Conservation (phyloP, 1,140 invertebrate genomes). For the Drosophila pallidifrons region DNA sequence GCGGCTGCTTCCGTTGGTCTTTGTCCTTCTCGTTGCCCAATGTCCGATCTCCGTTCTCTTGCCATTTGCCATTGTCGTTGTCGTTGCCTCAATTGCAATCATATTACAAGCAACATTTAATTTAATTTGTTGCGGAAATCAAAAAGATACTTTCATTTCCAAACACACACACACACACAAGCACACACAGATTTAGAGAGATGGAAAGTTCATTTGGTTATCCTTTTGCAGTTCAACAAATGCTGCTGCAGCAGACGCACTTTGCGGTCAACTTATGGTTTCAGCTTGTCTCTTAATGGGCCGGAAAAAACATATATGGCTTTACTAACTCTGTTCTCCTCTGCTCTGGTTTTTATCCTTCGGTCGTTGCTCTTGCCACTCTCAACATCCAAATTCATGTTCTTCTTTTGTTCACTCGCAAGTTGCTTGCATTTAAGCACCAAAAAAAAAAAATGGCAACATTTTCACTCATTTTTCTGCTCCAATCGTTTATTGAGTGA, state of each 20-base stretch:
- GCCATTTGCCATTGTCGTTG: neutral
- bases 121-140: slow-evolving; percentile 78
- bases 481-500: slow-evolving; percentile 46
- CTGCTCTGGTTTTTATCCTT: neutral
- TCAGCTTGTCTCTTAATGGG: slow-evolving; percentile 55
- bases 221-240: slow-evolving; percentile 13
- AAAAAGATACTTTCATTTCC: slow-evolving; percentile 49
- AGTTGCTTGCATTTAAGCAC: slow-evolving; percentile 11
- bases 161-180: slow-evolving; percentile 2
- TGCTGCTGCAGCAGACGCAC: slow-evolving; percentile 32
- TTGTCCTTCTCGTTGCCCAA: neutral
- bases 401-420: slow-evolving; percentile 25
- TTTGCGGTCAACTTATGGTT: slow-evolving; percentile 49
- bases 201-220: slow-evolving; percentile 23
- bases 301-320: slow-evolving; percentile 48
- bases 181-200: neutral
- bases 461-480: slow-evolving; percentile 12
- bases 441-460: neutral
- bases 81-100: slow-evolving; percentile 67
- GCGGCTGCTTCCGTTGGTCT: slow-evolving; percentile 38
- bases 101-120: slow-evolving; percentile 80
- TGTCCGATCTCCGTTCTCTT: neutral
- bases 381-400: slow-evolving; percentile 29
- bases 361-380: slow-evolving; percentile 36
- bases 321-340: slow-evolving; percentile 1